These are phyloP conservation scores for Rhinolophus ferrumequinum DNA, from an alignment of 2,113 vertebrate species.

Conservation along the genomic window DNA sequence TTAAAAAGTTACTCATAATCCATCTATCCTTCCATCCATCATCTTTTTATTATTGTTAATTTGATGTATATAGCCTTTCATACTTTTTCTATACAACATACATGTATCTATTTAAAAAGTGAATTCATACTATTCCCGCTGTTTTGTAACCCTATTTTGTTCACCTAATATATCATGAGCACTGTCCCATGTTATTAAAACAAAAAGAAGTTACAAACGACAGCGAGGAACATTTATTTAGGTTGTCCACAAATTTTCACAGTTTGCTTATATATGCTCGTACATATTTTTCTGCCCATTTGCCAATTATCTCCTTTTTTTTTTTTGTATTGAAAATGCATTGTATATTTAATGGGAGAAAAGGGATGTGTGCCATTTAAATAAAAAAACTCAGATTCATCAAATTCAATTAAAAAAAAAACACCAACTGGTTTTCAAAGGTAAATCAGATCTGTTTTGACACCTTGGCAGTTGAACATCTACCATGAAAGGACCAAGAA, in stretches of 20 bases:
- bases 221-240: background rate
- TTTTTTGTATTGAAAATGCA: conserved; percentile 1
- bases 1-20: background rate
- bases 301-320: background rate
- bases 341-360: conserved; percentile 16
- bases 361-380: background rate
- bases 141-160: background rate
- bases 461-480: background rate
- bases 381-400: background rate
- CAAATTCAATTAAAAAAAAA: background rate
- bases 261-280: background rate
- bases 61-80: background rate
- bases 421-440: background rate
- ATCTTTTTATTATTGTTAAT: background rate
- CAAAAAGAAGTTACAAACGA: background rate
- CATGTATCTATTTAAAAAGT: background rate
- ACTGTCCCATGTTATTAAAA: background rate
- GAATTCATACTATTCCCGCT: background rate
- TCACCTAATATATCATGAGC: background rate
- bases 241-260: background rate
- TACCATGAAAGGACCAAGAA: background rate
- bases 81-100: background rate
- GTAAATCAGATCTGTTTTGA: background rate
- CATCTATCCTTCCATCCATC: background rate
- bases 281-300: background rate